These are phyloP conservation scores for Eulemur rufifrons DNA, from an alignment of 2,113 vertebrate species.

Conservation along the genomic window DNA sequence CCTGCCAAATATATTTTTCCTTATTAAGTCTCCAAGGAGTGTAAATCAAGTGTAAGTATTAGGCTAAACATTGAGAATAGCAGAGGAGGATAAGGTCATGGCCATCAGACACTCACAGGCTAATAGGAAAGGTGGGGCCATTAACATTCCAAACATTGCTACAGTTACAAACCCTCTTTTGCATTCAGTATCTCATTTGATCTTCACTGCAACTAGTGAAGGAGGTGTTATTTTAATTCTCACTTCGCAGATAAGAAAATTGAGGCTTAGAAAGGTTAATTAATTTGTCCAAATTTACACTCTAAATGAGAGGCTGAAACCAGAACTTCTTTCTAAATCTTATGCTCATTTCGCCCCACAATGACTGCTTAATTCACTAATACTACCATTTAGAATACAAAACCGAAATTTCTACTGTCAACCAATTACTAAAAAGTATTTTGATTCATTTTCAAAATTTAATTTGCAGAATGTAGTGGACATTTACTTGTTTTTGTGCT, in stretches of 20 bases:
- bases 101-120: background rate
- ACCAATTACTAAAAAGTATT: background rate
- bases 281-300: constrained; percentile 12
- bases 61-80: background rate
- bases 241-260: constrained; percentile 5
- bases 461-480: background rate
- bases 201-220: background rate
- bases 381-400: background rate
- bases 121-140: background rate
- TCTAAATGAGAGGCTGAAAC: background rate
- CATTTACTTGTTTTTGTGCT: background rate
- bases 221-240: constrained; percentile 22
- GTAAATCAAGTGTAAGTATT: background rate
- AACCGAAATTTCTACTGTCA: background rate
- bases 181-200: background rate
- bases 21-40: background rate
- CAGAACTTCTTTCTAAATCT: background rate
- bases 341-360: background rate
- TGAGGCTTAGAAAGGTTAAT: background rate
- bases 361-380: background rate
- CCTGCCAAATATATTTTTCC: background rate
- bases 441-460: background rate
- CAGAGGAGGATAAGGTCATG: background rate
- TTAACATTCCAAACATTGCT: background rate
- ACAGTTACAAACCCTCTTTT: background rate